Base-by-base conservation (phyloP, 2,888 invertebrate species). In the Stenchaetothrips biformis region DNA sequence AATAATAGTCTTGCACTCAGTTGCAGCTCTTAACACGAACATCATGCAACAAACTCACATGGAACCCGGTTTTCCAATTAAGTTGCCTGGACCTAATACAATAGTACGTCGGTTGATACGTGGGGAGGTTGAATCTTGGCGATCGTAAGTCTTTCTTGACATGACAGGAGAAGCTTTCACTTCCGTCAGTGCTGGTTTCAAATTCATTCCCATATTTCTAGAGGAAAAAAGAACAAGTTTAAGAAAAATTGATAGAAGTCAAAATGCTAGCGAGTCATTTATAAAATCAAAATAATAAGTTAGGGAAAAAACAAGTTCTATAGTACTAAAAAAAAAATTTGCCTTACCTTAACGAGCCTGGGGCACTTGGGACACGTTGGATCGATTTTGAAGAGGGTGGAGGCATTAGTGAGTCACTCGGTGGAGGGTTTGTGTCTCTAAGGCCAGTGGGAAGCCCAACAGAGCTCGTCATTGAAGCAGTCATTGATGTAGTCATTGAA, bases 291-390 rank as follows among this genome's bases (percentile, higher is more conserved):
- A 37, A 37, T 37, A 37, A 37, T 37, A 37, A 4, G 37, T 37
- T 37, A 4, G 37, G 37, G 37, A 37, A 37, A 37, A 37, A 37
- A 2, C 37, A 37, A 37, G 37, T 37, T 37, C 37, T 37, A 37
- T 37, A 37, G 37, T 4, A 37, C 4, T 37, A 37, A 37, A 49
- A 74, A 80, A 48, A 78, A 18, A 67, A 48, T 77, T 74, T 53
- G 48, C 87, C 87, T 88, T 87, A 94, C 94, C 92, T 92, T 82
- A 94, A 89, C 83, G 93, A 92, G 83, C 93, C 93, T 7, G 94
- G 93, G 77, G 93, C 93, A 86, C 93, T 93, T 82, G 94, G 93
- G 80, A 94, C 90, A 87, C 89, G 90, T 84, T 88, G 90, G 84
- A 88, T 88, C 85, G 86, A 81, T 47, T 81, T 77, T n/a, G 81